A percentile compares a stretch with the other conserved stretches of the same genome.
Conservation (phyloP, 2,797 vertebrate species). For the Chiroxiphia lanceolata region DNA sequence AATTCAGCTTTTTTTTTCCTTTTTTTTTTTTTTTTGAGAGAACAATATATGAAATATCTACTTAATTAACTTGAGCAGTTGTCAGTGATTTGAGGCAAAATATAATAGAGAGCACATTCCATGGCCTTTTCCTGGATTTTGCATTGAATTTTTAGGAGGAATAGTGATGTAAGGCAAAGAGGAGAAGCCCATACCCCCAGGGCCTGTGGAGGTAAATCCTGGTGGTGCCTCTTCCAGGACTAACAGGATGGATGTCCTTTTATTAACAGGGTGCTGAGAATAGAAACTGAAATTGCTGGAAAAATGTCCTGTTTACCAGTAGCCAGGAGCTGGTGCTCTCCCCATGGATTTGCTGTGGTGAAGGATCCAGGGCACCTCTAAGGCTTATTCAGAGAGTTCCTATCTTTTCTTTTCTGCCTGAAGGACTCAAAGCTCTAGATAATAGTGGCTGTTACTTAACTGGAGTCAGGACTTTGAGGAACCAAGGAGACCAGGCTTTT, state of each 20-base stretch:
- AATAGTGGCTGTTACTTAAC: neutral
- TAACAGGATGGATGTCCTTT: neutral
- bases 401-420: neutral
- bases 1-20: neutral
- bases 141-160: neutral
- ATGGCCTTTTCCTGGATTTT: neutral
- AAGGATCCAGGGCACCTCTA: neutral
- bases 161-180: rapidly evolving
- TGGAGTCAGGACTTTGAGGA: neutral
- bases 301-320: rapidly evolving
- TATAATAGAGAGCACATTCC: neutral
- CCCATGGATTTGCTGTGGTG: neutral
- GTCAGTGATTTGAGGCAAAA: neutral
- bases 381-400: neutral
- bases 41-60: neutral
- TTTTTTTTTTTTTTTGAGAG: neutral
- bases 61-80: neutral
- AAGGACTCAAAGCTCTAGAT: neutral
- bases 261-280: neutral
- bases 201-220: neutral
- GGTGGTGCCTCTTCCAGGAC: neutral
- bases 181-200: neutral
- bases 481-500: neutral
- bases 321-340: neutral
- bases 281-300: neutral